Conservation (phyloP, 2,113 vertebrate genomes). For the Sardina pilchardus region DNA sequence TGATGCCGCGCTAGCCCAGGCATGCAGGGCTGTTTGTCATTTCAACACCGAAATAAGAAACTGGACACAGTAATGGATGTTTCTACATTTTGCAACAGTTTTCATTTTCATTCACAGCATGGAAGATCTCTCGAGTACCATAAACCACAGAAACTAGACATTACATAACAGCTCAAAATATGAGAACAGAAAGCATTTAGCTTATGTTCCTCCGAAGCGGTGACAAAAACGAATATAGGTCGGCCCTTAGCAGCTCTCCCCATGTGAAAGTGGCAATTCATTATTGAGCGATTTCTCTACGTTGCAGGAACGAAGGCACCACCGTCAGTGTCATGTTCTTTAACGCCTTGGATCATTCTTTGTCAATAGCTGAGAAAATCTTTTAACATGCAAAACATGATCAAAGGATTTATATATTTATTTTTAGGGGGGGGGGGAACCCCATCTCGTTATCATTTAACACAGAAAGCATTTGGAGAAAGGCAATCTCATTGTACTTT, state of each 20-base stretch:
- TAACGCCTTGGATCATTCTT: neutral
- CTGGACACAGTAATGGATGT: neutral
- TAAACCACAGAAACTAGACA: neutral
- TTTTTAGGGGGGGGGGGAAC: no score
- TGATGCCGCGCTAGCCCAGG: neutral
- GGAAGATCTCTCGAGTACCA: neutral
- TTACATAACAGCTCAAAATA: neutral
- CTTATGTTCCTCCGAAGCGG: neutral
- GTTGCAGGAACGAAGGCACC: neutral
- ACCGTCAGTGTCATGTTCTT: neutral
- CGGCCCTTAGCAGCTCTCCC: neutral
- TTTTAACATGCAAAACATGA: neutral
- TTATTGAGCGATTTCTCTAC: conserved; percentile 3
- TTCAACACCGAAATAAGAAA: neutral
- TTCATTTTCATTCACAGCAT: neutral
- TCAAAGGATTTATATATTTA: neutral
- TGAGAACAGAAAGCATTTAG: neutral
- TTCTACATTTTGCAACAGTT: neutral
- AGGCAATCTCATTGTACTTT: conserved; percentile 31
- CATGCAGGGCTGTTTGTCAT: neutral
- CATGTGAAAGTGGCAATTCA: neutral
- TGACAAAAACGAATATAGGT: neutral
- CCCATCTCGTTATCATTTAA: neutral
- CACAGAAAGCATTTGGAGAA: neutral
- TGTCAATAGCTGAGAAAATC: neutral